A percentile compares a stretch with the other conserved stretches of the same genome.
phyloP scores from a whole-genome alignment of 2,888 invertebrate genomes.

The Erebia ligea region DNA sequence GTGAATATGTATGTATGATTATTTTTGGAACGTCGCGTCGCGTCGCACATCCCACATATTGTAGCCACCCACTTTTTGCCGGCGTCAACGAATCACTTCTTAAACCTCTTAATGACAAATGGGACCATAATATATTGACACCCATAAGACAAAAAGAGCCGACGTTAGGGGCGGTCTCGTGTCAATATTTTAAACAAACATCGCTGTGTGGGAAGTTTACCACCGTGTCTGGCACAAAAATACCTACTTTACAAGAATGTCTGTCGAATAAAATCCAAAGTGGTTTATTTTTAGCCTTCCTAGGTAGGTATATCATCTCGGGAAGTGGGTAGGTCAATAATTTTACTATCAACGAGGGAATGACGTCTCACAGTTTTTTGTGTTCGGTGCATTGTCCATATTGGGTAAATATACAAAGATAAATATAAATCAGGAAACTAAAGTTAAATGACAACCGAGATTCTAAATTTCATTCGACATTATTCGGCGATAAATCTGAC shows the following conservation, averaged over 20 bases:
- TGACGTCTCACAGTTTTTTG: no score
- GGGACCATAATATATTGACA: constrained; percentile 41
- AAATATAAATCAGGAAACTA: no score
- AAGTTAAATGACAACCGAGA: no score
- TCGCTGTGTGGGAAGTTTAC: constrained; percentile 16
- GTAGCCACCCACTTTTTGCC: constrained; percentile 64
- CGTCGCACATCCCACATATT: constrained; percentile 51
- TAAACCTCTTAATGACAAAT: constrained; percentile 70
- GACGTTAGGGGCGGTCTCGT: constrained; percentile 18
- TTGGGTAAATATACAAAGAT: no score
- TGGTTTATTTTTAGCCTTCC: not conserved
- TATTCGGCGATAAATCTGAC: no score
- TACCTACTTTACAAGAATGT: not conserved
- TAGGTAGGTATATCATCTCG: not conserved
- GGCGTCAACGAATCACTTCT: constrained; percentile 61
- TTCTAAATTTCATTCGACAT: no score
- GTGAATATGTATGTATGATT: constrained; percentile 20
- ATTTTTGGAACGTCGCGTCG: constrained; percentile 13
- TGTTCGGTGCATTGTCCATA: no score
- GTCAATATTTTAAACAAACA: constrained; percentile 4
- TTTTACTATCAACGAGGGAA: no score
- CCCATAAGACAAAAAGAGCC: constrained; percentile 20
- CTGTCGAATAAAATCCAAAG: not conserved
- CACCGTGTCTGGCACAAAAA: not conserved
- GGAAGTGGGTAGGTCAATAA: no score